Base-by-base conservation (phyloP, 2,113 vertebrate species). In the Chiloscyllium plagiosum region DNA sequence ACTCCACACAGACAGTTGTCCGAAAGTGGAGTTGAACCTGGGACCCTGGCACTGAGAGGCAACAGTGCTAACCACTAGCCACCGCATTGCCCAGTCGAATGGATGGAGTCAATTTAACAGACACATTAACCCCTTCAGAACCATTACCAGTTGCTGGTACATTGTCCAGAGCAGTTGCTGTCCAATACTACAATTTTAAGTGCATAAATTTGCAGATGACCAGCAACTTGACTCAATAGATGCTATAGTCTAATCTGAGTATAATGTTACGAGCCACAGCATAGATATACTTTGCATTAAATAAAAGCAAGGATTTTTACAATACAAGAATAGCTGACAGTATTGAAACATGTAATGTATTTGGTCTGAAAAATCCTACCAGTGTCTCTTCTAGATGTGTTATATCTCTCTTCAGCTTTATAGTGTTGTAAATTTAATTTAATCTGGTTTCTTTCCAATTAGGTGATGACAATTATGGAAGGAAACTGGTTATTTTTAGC, bases 381-480 rank as follows among this genome's bases (percentile, higher is more conserved):
- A 65, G 37, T 29, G 56, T 33, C 5, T 90, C 4, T n/a, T 17
- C n/a, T 93, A 29, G 56, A 33, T 93, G n/a, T 93, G 19, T n/a
- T 47, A 37, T 65, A 37, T 65, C 42, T 94, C 13, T 69, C 24
- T 47, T 22, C 22, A 66, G 20, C 24, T 26, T 76, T 65, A 33
- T 29, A 52, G 56, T 89, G 50, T 89, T 17, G 94, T 17, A 95
- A 95, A 47, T 52, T 47, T 7, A 47, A 47, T 72, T 95, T 95
- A 72, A 50, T 95, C 56, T 90, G 86, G 17, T 72, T 83, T 70
- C 95, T 96, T 96, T 42, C 61, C 96, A 86, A 69, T 20, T 97
- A 99, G 98, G 98, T 86, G 98, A 98, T 83, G 98, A 99, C 96
- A 96, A 96, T 96, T 98, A 97, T 6, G 98, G 98, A 94, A 97